A percentile compares a stretch with the other conserved stretches of the same genome.
These are phyloP conservation scores for Yponomeuta cagnagella DNA, from an alignment of 2,888 invertebrate genomes.

Conservation along the genomic window DNA sequence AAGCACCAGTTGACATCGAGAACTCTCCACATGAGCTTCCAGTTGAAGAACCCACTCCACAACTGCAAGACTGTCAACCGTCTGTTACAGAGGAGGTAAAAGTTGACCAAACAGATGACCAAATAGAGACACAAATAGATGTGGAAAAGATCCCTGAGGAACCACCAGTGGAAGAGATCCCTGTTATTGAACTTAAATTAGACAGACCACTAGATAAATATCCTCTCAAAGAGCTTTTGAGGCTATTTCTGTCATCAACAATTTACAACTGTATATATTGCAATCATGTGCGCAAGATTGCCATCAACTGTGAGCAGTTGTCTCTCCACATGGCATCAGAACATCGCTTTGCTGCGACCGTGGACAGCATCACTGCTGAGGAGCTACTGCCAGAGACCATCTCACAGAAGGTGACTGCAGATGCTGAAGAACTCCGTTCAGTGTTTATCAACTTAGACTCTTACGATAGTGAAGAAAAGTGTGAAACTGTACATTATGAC, in stretches of 20 bases:
- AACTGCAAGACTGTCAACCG: constrained; percentile 23
- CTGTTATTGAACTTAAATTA: constrained; percentile 81
- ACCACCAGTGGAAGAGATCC: constrained; percentile 70
- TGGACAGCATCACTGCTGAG: constrained; percentile 85
- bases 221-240: constrained; percentile 81
- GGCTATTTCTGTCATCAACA: constrained; percentile 83
- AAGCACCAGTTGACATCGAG: not conserved
- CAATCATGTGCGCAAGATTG: constrained; percentile 89
- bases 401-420: constrained; percentile 78
- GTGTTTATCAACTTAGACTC: constrained; percentile 84
- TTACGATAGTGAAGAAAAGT: constrained; percentile 78
- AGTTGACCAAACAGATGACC: constrained; percentile 33
- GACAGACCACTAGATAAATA: constrained; percentile 86
- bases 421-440: constrained; percentile 76
- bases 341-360: constrained; percentile 87
- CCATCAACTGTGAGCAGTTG: constrained; percentile 88
- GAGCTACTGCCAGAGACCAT: constrained; percentile 83
- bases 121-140: constrained; percentile 27
- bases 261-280: constrained; percentile 86
- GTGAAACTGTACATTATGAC: constrained; percentile 75
- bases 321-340: constrained; percentile 86
- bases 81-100: constrained; percentile 47
- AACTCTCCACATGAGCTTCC: not conserved
- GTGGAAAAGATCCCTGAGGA: constrained; percentile 51
- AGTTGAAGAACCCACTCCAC: not conserved